Base-by-base conservation (phyloP, 2,888 invertebrate genomes). In the Notodonta ziczac region DNA sequence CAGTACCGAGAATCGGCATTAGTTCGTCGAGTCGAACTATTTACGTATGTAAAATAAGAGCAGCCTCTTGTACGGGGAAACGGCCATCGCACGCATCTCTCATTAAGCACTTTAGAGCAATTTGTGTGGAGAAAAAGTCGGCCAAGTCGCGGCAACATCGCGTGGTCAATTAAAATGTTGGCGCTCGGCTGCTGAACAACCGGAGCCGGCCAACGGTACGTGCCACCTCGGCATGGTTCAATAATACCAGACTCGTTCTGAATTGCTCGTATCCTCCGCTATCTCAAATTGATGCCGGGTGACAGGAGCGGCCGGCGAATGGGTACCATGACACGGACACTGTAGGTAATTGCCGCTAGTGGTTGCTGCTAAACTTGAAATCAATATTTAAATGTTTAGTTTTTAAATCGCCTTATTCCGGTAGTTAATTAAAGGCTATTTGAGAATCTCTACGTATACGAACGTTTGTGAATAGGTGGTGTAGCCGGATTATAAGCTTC, bases 91-190 rank as follows among this genome's bases (percentile, higher is more conserved):
- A 93, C 93, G 93, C 93, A 93, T 92, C 92, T 84, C 92, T 92
- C 91, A 93, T 93, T 93, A 93, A 93, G 93, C 90, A 93, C 93
- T 93, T 93, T 90, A 91, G 89, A 92, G 91, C 91, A 93, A 93
- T 93, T 93, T 93, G 91, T 87, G 86, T 79, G 82, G 82, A 91
- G 91, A 93, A 93, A 93, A 93, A 93, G 89, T 92, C 83, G 88
- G 85, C 78, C 89, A 86, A 88, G 88, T 82, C 85, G 84, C 84
- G 82, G 83, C 85, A 79, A 82, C 90, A 92, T 93, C 91, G 93
- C 93, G 93, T 93, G 93, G 91, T 86, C 91, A 93, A 93, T 93
- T 93, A 93, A 93, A 93, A 92, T 86, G 88, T 87, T 86, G 87
- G 85, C 81, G 85, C 84, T 80, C 85, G 84, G 84, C 84, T 83